A percentile compares a stretch with the other conserved stretches of the same genome.
Evolutionary conservation across 2,113 vertebrate species (phyloP).

Genomic region (Meleagris gallopavo): DNA sequence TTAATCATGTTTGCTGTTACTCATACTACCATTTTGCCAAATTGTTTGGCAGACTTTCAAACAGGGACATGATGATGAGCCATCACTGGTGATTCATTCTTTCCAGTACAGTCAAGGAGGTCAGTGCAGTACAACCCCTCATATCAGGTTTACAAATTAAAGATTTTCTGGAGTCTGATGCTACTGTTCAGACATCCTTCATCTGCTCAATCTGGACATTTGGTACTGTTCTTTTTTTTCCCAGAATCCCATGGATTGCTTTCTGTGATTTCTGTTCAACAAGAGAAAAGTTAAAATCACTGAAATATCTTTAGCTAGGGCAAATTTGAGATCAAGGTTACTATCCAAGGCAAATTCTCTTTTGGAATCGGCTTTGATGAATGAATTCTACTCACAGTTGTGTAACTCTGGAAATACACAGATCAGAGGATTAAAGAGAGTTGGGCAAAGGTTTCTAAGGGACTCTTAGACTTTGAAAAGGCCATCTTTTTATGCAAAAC

Average conservation of each 20-base stretch:
- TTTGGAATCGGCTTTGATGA: background rate
- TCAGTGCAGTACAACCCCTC: background rate
- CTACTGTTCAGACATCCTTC: background rate
- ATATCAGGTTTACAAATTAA: background rate
- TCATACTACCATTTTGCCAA: constrained; percentile 1
- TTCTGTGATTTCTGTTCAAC: background rate
- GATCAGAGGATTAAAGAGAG: rapidly evolving
- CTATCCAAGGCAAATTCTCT: background rate
- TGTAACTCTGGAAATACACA: background rate
- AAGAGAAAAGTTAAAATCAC: background rate
- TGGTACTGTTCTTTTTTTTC: background rate
- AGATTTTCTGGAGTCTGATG: background rate
- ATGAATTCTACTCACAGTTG: background rate
- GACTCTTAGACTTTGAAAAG: background rate
- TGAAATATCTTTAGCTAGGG: background rate
- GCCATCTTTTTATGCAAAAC: background rate
- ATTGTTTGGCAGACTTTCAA: background rate
- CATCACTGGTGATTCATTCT: constrained; percentile 63
- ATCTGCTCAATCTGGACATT: background rate
- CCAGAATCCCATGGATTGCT: background rate
- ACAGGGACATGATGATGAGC: constrained; percentile 2
- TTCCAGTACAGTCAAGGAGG: background rate
- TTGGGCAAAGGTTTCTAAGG: background rate
- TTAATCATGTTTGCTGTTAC: background rate
- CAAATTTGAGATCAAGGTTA: background rate